Base-by-base conservation (phyloP, 2,797 vertebrate species). In the Enteromius radiatus region DNA sequence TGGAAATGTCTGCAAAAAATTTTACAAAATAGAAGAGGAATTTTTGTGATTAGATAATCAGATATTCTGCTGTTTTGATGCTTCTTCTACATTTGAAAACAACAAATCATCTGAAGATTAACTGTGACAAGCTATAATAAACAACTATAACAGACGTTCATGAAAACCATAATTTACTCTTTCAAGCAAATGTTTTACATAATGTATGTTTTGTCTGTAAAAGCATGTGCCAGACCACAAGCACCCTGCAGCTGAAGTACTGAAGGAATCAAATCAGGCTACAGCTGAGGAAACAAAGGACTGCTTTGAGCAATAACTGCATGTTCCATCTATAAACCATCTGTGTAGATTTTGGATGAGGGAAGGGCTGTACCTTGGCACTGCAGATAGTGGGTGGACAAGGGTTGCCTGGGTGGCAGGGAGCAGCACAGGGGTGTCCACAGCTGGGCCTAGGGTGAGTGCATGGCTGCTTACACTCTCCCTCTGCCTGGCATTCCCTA, bases 391-490 rank as follows among this genome's bases (percentile, higher is more conserved):
- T 94, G 79, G 91, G 88, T 0, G 97, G 97, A 88, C 98, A 99
- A 87, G 93, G 93, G 85, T 91, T 92, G 86, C 93, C 94, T 43
- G 92, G 92, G 86, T 99, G 98, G 91, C 98, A 99, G 0, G 95
- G 93, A 54, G 96, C 95, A 80, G 93, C 91, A 88, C 98, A 99
- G 0, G 96, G 95, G 91, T 99, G 98, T 81, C 96, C 96, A 81
- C 98, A 99, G 88, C 97, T 95, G 0, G 94, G 88, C 77, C 96
- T 96, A 54, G 93, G 93, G 78, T 93, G 91, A 73, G 36, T 41
- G 84, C 98, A 99, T 0, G 96, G 96, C 90, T 99, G 98, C 88
- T 94, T 95, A 93, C 98, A 99, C 43, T 91, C 84, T 84, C 95
- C 95, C 52, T 96, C 96, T 74, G 93, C 89, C 87, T 96, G 89